These are phyloP conservation scores for Rhopalosiphum nymphaeae DNA, from an alignment of 2,888 invertebrate genomes.

Conservation along the genomic window DNA sequence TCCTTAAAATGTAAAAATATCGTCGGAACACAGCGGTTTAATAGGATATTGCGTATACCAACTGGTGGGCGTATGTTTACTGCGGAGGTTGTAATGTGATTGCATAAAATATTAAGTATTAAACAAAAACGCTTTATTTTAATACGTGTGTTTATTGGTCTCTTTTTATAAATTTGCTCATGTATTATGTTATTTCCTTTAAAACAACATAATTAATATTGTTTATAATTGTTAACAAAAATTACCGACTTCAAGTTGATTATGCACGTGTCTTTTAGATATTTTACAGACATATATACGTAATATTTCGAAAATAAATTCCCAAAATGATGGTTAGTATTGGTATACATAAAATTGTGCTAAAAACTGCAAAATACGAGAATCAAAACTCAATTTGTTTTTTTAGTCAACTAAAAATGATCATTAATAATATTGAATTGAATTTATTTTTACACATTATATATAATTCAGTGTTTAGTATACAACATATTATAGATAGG, in stretches of 20 bases:
- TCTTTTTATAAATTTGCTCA: neutral
- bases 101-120: neutral
- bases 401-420: neutral
- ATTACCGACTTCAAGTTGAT: neutral
- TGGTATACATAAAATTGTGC: neutral
- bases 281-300: neutral
- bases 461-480: neutral
- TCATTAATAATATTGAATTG: neutral
- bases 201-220: neutral
- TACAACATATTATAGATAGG: neutral
- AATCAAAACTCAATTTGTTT: neutral
- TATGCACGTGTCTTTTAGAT: neutral
- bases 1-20: neutral
- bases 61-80: neutral
- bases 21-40: neutral
- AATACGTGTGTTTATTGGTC: neutral
- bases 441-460: neutral
- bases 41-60: neutral
- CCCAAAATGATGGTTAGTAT: neutral
- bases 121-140: neutral
- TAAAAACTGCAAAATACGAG: neutral
- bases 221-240: neutral
- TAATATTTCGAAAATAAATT: no score
- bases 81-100: neutral
- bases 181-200: neutral